These are phyloP conservation scores for Lordiphosa andalusiaca DNA, from an alignment of 2,888 invertebrate species.

Conservation along the genomic window DNA sequence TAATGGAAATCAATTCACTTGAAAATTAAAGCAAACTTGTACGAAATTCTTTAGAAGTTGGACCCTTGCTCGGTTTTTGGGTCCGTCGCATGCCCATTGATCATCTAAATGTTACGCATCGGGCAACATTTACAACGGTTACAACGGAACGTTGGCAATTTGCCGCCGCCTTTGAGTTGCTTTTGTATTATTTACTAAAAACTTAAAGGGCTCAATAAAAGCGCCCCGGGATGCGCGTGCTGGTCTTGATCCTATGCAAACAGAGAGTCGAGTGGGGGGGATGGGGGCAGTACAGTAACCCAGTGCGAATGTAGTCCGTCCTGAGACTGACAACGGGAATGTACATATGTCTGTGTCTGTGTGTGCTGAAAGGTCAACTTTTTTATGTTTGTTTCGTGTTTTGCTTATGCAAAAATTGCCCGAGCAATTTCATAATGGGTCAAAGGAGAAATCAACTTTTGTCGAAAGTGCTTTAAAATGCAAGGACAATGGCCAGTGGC, in stretches of 20 bases:
- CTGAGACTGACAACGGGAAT: constrained; percentile 44
- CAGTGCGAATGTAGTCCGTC: constrained; percentile 1
- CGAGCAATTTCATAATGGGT: constrained; percentile 74
- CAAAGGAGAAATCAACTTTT: constrained; percentile 75
- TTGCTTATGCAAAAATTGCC: constrained; percentile 73
- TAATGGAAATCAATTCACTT: constrained; percentile 60
- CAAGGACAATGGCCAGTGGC: constrained; percentile 41
- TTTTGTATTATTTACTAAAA: constrained; percentile 69
- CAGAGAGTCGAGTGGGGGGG: constrained; percentile 27
- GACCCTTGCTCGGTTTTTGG: constrained; percentile 4
- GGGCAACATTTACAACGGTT: constrained; percentile 40
- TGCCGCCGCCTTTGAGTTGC: constrained; percentile 39
- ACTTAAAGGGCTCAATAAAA: constrained; percentile 72
- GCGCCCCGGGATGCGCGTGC: constrained; percentile 59
- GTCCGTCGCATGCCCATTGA: constrained; percentile 46
- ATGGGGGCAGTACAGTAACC: constrained; percentile 15
- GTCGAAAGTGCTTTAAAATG: constrained; percentile 73
- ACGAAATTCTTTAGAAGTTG: constrained; percentile 34
- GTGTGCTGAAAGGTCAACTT: constrained; percentile 59
- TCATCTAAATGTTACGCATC: constrained; percentile 54
- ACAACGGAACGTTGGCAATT: constrained; percentile 60
- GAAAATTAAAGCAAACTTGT: constrained; percentile 39
- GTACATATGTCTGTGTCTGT: constrained; percentile 20
- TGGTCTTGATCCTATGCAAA: constrained; percentile 64
- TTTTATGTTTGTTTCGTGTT: constrained; percentile 70